Base-by-base conservation (phyloP, 2,888 invertebrate species). In the Abscondita cerata region DNA sequence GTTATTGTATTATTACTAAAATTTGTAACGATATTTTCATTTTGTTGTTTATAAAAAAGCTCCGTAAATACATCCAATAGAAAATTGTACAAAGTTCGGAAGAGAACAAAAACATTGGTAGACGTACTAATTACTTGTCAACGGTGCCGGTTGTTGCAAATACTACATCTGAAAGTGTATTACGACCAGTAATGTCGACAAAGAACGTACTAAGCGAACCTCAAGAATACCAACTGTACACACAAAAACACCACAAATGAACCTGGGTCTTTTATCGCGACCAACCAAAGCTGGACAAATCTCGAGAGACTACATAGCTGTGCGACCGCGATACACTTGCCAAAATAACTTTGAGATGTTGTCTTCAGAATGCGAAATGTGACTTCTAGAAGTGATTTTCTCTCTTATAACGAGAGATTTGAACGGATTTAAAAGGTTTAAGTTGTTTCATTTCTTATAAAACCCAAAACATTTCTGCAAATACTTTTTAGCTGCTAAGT, bases 161-260 rank as follows among this genome's bases (percentile, higher is more conserved):
- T 25, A 8, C 55, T 18, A 44, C 2, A 55, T 12, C 20, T 19
- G 36, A 33, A 47, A 55, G 36, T 55, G 46, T 48, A 54, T 50
- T 33, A 50, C 34, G 34, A 34, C 36, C 38, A 38, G 53, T 48
- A 50, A 59, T 54, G 59, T 59, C 53, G 53, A 53, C 33, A 59
- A 59, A 59, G 58, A 52, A 52, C 19, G 54, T 33, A 58, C 60
- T 52, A 20, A 44, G 62, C 56, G 62, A 58, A 36, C 44, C 52
- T 57, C 55, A 53, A 58, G 52, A 48, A 61, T 61, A 64, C 59
- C 56, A 59, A 54, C 59, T 55, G 61, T 58, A 54, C 59, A 62
- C 62, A 63, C 64, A 62, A 68, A 68, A 66, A 68, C 64, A 54
- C 57, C 64, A 55, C 59, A 65, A 66, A 66, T 63, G 59, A 64